Evolutionary conservation across 1,140 invertebrate species (phyloP).

Genomic region (Eumeta japonica): DNA sequence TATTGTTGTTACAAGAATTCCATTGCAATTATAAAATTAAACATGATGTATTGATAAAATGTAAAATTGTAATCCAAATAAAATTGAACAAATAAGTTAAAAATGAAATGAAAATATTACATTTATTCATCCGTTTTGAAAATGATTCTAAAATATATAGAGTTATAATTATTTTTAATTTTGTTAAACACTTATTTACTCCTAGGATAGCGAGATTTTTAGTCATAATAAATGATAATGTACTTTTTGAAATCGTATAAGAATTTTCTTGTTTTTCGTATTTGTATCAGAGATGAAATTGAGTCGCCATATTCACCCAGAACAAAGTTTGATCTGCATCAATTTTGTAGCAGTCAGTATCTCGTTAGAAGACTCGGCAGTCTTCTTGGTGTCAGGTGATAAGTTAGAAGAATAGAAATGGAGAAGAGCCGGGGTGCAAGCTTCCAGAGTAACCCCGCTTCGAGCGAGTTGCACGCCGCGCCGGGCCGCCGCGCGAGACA

Average conservation of each 20-base stretch:
- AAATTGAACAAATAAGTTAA: too few relatives aligned
- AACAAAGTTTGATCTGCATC: conserved; percentile 38
- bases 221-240: too few relatives aligned
- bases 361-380: conserved; percentile 33
- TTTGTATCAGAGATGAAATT: not conserved
- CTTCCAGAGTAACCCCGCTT: conserved; percentile 29
- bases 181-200: not conserved
- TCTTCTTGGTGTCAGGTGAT: conserved; percentile 27
- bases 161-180: not conserved
- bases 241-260: not conserved
- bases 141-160: not conserved
- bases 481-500: conserved; percentile 22
- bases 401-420: conserved; percentile 36
- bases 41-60: too few relatives aligned
- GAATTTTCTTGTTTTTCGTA: not conserved
- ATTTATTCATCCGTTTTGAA: not conserved
- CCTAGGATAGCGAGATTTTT: too few relatives aligned
- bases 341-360: conserved; percentile 38
- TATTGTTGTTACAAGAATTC: too few relatives aligned
- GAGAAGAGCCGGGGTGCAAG: conserved; percentile 24
- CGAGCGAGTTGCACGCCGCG: conserved; percentile 32
- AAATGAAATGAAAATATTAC: too few relatives aligned
- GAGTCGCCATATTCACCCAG: conserved; percentile 18
- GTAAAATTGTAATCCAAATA: too few relatives aligned
- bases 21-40: too few relatives aligned